Percentiles rank a stretch among this genome's conserved stretches.
These are phyloP conservation scores for Rhynchotus rufescens DNA, from an alignment of 2,797 vertebrate species.

Conservation along the genomic window DNA sequence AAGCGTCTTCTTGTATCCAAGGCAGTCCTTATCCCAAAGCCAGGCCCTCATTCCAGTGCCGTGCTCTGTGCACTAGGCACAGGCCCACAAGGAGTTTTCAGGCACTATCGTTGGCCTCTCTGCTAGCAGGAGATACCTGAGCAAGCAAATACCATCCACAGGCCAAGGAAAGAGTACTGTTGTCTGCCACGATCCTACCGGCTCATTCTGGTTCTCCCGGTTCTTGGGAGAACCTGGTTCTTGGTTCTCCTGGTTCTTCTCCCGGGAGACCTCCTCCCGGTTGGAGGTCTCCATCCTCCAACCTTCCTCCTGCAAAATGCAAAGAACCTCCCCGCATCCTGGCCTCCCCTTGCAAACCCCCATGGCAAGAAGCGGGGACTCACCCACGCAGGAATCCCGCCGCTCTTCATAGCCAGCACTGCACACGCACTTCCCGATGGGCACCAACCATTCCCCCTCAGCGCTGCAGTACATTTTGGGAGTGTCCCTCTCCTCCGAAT, in stretches of 20 bases:
- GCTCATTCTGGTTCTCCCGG: not conserved
- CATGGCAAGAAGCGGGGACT: slow-evolving; percentile 54
- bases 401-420: slow-evolving; percentile 93
- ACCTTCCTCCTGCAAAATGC: not conserved
- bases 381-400: slow-evolving; percentile 91
- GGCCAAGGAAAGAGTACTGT: not conserved
- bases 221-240: too few species aligned
- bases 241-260: too few species aligned
- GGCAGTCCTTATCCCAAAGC: not conserved
- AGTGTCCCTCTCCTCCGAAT: slow-evolving; percentile 94
- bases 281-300: not conserved
- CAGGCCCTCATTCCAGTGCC: not conserved
- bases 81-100: not conserved
- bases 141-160: not conserved
- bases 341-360: not conserved
- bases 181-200: not conserved
- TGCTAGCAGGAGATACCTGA: not conserved
- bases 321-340: not conserved
- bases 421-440: slow-evolving; percentile 96
- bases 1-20: not conserved
- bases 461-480: slow-evolving; percentile 99
- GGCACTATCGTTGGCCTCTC: not conserved
- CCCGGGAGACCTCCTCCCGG: too few species aligned
- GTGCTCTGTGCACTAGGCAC: not conserved
- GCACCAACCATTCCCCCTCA: slow-evolving; percentile 97